A percentile compares a stretch with the other conserved stretches of the same genome.
phyloP scores from a whole-genome alignment of 2,113 vertebrate species.

The Notothenia rossii region DNA sequence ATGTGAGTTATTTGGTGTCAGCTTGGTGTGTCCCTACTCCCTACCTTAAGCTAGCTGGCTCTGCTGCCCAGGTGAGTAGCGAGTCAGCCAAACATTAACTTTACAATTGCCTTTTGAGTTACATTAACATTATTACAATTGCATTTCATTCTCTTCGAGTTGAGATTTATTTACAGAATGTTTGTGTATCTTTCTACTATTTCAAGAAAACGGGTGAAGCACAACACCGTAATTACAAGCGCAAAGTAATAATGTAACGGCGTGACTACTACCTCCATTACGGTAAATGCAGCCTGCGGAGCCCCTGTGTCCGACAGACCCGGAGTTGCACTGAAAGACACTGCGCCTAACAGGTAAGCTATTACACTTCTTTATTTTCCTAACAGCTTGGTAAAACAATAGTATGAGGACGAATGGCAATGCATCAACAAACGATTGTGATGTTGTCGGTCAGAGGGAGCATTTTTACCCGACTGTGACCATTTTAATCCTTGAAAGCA shows the following conservation, averaged over 20 bases:
- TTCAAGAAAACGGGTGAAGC: background rate
- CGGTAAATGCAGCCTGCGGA: slow-evolving; percentile 75
- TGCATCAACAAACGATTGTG: background rate
- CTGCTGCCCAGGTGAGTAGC: background rate
- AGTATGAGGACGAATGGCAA: background rate
- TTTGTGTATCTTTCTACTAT: background rate
- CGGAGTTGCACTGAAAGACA: slow-evolving; percentile 76
- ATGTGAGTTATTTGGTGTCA: too few species aligned
- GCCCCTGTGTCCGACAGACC: slow-evolving; percentile 57
- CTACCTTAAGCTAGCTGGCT: background rate
- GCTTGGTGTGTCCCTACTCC: too few species aligned
- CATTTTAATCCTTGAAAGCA: slow-evolving; percentile 29
- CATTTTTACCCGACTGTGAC: background rate
- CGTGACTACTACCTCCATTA: slow-evolving; percentile 64
- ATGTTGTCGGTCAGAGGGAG: background rate
- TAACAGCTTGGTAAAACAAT: background rate
- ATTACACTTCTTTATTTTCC: slow-evolving; percentile 8
- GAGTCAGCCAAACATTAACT: too few species aligned
- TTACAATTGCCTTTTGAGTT: background rate
- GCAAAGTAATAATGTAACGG: background rate
- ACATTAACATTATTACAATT: background rate
- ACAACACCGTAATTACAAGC: slow-evolving; percentile 51
- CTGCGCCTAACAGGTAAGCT: slow-evolving; percentile 82
- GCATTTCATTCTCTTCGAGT: background rate
- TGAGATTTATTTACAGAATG: background rate